A percentile compares a stretch with the other conserved stretches of the same genome.
These are phyloP conservation scores for Octopus sinensis DNA, from an alignment of 1,140 invertebrate genomes.

Conservation along the genomic window DNA sequence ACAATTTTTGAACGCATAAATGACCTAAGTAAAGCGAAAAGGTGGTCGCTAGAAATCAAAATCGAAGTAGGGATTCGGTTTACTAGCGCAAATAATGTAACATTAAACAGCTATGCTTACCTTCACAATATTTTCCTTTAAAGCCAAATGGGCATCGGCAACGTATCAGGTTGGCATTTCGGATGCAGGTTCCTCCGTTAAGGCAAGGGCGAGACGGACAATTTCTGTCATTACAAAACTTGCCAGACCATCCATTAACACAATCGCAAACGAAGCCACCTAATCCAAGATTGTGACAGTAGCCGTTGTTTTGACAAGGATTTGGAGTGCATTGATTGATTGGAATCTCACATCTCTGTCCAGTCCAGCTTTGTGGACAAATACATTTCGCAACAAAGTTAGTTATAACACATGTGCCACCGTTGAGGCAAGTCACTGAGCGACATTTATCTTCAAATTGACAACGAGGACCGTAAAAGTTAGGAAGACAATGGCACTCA, in stretches of 20 bases:
- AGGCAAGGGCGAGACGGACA: not conserved
- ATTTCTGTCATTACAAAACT: not conserved
- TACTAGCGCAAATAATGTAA: too few relatives aligned
- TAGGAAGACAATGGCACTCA: not conserved
- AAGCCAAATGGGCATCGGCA: conserved; percentile 12
- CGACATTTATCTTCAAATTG: conserved; percentile 14
- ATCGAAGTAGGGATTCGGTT: too few relatives aligned
- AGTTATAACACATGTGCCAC: conserved; percentile 10
- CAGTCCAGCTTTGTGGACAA: conserved; percentile 14
- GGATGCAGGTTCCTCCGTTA: conserved; percentile 14
- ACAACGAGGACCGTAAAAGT: conserved; percentile 14
- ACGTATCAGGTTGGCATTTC: not conserved
- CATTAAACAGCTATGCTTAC: too few relatives aligned
- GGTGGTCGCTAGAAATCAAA: too few relatives aligned
- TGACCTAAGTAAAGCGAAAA: too few relatives aligned
- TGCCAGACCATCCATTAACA: conserved; percentile 13
- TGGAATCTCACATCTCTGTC: not conserved
- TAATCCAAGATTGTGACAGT: not conserved
- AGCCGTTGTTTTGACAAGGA: conserved; percentile 6
- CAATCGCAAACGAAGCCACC: not conserved
- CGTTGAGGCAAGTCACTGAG: conserved; percentile 9
- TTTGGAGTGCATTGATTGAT: not conserved
- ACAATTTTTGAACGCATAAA: too few relatives aligned
- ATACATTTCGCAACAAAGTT: conserved; percentile 7
- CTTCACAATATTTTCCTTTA: not conserved